Evolutionary conservation across 2,797 vertebrate genomes (phyloP), one percentile per base, ranked within the genome.

Genomic region (Rallus crepitans): DNA sequence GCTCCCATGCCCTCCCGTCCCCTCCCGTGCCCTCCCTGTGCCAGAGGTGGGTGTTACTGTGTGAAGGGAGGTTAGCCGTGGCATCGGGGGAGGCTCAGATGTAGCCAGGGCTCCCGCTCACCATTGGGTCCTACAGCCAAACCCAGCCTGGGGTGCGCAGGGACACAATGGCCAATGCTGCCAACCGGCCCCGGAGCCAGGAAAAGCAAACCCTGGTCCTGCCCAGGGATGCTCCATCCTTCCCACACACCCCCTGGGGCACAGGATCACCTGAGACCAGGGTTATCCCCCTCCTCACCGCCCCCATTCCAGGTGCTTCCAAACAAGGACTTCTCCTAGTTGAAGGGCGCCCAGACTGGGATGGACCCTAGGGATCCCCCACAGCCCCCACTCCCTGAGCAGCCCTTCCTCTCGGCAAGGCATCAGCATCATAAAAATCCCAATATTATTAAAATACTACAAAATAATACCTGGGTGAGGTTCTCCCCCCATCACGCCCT

Each of bases 261-360:
- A 16, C 9, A 33, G 60, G 33, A 25, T 33, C 33, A 19, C 35
- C 56, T 12, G 1, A 11, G 15, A 37, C 9, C 13, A 1, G 39
- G 48, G 42, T 50, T 47, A 45, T 19, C 17, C 42, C 42, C 42
- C 42, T 45, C 42, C 42, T 45, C 42, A 45, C 42, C 42, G 18
- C 17, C 30, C n/a, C 21, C 1, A 6, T 15, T n/a, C n/a, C 3
- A 0, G 45, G n/a, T 4, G 2, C 47, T 21, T 8, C 40, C 12
- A 25, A 3, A 2, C 20, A 11, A 21, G 52, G 52, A 21, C 20
- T 20, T 12, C 3, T 8, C 42, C 59, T 12, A 15, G 21, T 0
- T 5, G 0, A 13, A 53, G 57, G 53, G 28, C n/a, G 39, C 21
- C 33, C 63, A 13, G 71, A 5, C 7, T 4, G 3, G 31, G 45